Base-by-base conservation (phyloP, 2,888 invertebrate species). In the Chorisops tibialis region DNA sequence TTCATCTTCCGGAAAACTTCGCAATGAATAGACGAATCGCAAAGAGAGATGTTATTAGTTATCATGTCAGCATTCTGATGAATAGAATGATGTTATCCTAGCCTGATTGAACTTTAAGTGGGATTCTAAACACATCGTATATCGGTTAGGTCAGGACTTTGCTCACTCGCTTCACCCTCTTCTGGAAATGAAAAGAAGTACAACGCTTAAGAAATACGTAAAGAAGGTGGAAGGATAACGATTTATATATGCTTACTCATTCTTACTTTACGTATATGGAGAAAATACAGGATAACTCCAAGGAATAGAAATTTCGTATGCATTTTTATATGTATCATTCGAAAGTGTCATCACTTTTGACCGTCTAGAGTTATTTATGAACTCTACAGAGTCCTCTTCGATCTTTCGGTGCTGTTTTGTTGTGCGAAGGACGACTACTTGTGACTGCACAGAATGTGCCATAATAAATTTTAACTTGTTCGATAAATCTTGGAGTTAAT, bases 381-480 rank as follows among this genome's bases (percentile, higher is more conserved):
- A 22, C 39, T 12, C 11, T 9, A 47, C 39, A 47, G 45, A 7
- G 18, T 45, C 19, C 7, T 18, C 19, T 19, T 11, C 19, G 50
- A 4, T 35, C 6, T 12, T 19, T 14, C 21, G 11, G 21, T 19
- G n/a, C 37, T 38, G 50, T 38, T 38, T 52, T 18, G 38, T 37
- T 19, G 21, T 19, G 21, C 37, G 21, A 21, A 38, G 37, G 52
- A 38, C 30, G 6, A 21, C 38, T 52, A 35, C 22, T 50, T 50
- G 50, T 50, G 50, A 52, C 38, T 52, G 37, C 39, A 21, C 39
- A 52, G 38, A 52, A 39, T 38, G 52, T 38, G 39, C 38, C 38
- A 39, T 39, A 52, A 64, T 64, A 64, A 64, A 64, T 64, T 64
- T 64, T 37, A 64, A 64, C 62, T 64, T 64, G 61, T 62, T 64